Conservation (phyloP, 2,797 vertebrate species). For the Molossus alvarezi region DNA sequence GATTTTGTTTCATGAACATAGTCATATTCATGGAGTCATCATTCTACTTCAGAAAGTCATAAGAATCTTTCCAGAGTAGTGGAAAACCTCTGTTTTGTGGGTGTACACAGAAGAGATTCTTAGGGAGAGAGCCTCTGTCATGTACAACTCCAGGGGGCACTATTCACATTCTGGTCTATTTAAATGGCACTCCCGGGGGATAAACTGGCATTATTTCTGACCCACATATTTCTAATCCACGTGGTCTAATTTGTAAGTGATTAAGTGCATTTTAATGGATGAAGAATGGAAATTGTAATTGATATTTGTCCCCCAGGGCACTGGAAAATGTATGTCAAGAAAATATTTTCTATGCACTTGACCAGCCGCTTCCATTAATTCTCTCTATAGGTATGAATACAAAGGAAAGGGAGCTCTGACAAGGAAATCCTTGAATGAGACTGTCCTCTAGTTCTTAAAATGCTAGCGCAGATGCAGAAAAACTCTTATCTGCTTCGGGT, state of each 20-base stretch:
- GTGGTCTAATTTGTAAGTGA: not conserved
- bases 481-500: slow-evolving; percentile 73
- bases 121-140: not conserved
- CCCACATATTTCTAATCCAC: slow-evolving; percentile 20
- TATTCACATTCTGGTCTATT: not conserved
- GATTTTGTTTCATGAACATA: slow-evolving; percentile 54
- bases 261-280: slow-evolving; percentile 51
- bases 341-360: slow-evolving; percentile 1
- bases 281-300: not conserved
- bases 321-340: slow-evolving; percentile 86
- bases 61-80: not conserved
- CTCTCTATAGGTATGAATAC: not conserved
- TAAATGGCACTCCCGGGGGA: not conserved
- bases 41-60: not conserved
- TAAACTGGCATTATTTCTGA: not conserved
- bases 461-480: slow-evolving; percentile 5
- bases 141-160: not conserved
- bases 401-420: not conserved
- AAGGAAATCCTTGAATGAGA: slow-evolving; percentile 49
- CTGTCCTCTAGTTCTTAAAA: slow-evolving; percentile 41
- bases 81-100: not conserved
- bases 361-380: not conserved
- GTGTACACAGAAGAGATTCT: not conserved
- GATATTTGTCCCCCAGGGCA: slow-evolving; percentile 36
- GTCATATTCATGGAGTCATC: not conserved